Percentiles rank a stretch among this genome's conserved stretches.
Conservation (phyloP, 2,888 invertebrate genomes). For the Spodoptera exigua region DNA sequence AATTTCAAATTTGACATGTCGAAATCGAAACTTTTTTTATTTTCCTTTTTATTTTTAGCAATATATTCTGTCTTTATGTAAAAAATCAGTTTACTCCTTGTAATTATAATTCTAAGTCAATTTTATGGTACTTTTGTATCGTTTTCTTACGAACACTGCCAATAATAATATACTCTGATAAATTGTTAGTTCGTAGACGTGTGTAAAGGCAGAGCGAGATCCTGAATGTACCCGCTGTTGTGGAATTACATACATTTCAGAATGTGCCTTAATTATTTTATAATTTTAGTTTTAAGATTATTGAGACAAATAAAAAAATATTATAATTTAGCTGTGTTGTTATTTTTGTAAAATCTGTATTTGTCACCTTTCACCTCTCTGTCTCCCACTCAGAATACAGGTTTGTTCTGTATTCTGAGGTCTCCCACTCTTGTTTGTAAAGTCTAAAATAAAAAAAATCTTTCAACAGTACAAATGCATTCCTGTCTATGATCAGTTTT, state of each 20-base stretch:
- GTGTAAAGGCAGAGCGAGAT: constrained; percentile 41
- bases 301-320: constrained; percentile 60
- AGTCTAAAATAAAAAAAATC: too few relatives aligned
- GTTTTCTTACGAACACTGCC: constrained; percentile 71
- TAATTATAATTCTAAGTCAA: constrained; percentile 61
- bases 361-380: too few relatives aligned
- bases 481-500: too few relatives aligned
- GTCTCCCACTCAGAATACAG: too few relatives aligned
- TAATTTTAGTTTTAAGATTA: constrained; percentile 63
- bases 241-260: constrained; percentile 58
- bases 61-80: constrained; percentile 19
- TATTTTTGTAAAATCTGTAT: too few relatives aligned
- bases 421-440: too few relatives aligned
- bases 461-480: too few relatives aligned
- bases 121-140: constrained; percentile 57
- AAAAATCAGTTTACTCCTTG: constrained; percentile 39
- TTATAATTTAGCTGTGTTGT: constrained; percentile 8
- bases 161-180: constrained; percentile 66
- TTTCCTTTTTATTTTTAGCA: neutral
- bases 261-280: constrained; percentile 72
- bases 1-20: constrained; percentile 25
- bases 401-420: too few relatives aligned
- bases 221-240: constrained; percentile 39
- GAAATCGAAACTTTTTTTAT: constrained; percentile 16
- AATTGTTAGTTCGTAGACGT: constrained; percentile 46